phyloP scores from a whole-genome alignment of 2,888 invertebrate genomes.

The Rhorus exstirpatorius region DNA sequence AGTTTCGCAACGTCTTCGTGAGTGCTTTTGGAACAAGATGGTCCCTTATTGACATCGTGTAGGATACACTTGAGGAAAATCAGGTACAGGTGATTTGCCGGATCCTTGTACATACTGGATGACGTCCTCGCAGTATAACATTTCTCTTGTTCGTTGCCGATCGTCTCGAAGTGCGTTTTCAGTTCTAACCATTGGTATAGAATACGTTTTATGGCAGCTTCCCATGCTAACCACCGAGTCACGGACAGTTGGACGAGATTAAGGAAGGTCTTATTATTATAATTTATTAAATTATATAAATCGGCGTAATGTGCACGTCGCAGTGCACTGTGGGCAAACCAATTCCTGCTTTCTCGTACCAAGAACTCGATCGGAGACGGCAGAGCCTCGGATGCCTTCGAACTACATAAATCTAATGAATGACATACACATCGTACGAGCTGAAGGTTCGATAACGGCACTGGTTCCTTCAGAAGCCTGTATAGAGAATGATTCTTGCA shows the following conservation, averaged over 20 bases:
- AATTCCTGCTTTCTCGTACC: constrained; percentile 75
- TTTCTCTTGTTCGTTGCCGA: constrained; percentile 62
- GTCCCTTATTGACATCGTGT: constrained; percentile 58
- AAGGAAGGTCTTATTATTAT: constrained; percentile 56
- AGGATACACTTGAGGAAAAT: constrained; percentile 68
- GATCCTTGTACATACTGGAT: constrained; percentile 69
- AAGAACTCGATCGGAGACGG: constrained; percentile 74
- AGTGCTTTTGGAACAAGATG: constrained; percentile 67
- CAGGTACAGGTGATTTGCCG: too few relatives aligned
- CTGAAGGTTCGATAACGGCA: constrained; percentile 61
- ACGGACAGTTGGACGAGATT: too few relatives aligned
- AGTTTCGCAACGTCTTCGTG: constrained; percentile 65
- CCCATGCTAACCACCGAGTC: constrained; percentile 75
- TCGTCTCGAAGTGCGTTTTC: constrained; percentile 70
- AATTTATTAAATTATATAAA: constrained; percentile 66
- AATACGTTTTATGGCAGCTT: constrained; percentile 70
- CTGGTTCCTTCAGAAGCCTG: too few relatives aligned
- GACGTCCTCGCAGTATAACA: constrained; percentile 71
- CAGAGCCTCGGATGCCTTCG: constrained; percentile 73
- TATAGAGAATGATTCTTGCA: too few relatives aligned
- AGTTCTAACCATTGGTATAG: constrained; percentile 74
- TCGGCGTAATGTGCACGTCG: constrained; percentile 62
- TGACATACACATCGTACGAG: constrained; percentile 67
- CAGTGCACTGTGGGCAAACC: constrained; percentile 74
- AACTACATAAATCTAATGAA: constrained; percentile 70